phyloP scores from a whole-genome alignment of 2,888 invertebrate genomes.

The Anoncus sp. region DNA sequence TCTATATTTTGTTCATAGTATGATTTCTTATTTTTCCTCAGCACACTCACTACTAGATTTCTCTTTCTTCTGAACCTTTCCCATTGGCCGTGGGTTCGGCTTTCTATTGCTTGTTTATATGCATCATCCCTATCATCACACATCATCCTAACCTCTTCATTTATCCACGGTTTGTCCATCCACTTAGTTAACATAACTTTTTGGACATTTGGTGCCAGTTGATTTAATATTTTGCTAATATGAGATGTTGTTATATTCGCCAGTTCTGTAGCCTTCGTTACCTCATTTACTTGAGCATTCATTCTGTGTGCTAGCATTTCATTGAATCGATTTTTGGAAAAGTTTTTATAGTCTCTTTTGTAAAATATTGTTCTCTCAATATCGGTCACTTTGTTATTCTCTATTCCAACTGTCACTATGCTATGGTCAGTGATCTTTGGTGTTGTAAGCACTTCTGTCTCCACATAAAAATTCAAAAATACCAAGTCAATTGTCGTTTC shows the following conservation, averaged over 20 bases:
- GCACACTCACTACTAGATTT: constrained; percentile 20
- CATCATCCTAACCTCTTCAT: neutral
- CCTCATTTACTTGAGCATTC: neutral
- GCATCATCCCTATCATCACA: constrained; percentile 15
- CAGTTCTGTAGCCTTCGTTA: neutral
- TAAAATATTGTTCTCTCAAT: constrained; percentile 2
- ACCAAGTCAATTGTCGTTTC: constrained; percentile 35
- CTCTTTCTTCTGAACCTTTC: constrained; percentile 14
- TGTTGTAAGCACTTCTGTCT: constrained; percentile 3
- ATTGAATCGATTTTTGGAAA: constrained; percentile 12
- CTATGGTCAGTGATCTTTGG: constrained; percentile 43
- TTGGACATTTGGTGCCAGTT: constrained; percentile 22
- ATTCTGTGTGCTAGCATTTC: constrained; percentile 14
- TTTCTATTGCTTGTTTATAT: constrained; percentile 11
- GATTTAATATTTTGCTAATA: constrained; percentile 14
- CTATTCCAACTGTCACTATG: constrained; percentile 8
- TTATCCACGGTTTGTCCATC: constrained; percentile 32
- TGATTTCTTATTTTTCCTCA: constrained; percentile 25
- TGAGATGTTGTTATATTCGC: neutral
- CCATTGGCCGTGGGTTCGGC: neutral
- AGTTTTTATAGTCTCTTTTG: constrained; percentile 18
- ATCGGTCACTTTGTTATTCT: neutral
- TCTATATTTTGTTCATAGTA: constrained; percentile 44
- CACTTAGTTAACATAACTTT: constrained; percentile 9
- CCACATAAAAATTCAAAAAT: constrained; percentile 23